A percentile compares a stretch with the other conserved stretches of the same genome.
Evolutionary conservation across 2,113 vertebrate genomes (phyloP).

Genomic region (Callospermophilus lateralis): DNA sequence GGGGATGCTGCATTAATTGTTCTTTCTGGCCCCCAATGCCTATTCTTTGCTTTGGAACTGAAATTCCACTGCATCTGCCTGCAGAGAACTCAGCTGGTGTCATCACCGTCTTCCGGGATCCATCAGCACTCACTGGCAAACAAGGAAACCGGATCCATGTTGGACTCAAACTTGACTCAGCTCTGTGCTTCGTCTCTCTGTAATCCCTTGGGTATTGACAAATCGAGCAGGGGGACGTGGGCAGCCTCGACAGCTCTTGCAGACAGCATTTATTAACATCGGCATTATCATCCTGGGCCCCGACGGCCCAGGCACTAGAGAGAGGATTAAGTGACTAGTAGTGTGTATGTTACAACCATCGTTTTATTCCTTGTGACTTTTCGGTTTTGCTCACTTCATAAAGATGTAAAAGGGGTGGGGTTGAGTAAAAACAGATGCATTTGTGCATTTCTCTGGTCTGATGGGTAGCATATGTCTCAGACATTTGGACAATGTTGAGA

Average conservation of each 20-base stretch:
- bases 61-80: conserved; percentile 21
- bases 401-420: conserved; percentile 69
- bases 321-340: conserved; percentile 79
- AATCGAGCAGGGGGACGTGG: neutral
- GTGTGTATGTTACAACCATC: conserved; percentile 76
- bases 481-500: neutral
- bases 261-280: conserved; percentile 77
- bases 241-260: conserved; percentile 56
- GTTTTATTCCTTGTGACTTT: conserved; percentile 78
- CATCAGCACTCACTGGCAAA: conserved; percentile 68
- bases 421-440: conserved; percentile 82
- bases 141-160: conserved; percentile 57
- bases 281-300: conserved; percentile 76
- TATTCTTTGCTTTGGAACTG: conserved; percentile 25
- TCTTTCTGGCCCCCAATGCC: neutral
- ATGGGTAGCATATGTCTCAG: conserved; percentile 69
- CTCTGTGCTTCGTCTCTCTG: conserved; percentile 59
- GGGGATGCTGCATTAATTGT: conserved; percentile 23
- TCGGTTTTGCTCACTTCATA: conserved; percentile 69
- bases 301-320: conserved; percentile 49
- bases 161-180: conserved; percentile 44
- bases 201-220: conserved; percentile 79
- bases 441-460: conserved; percentile 31
- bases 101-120: conserved; percentile 28
- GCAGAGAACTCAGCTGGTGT: neutral